A percentile compares a stretch with the other conserved stretches of the same genome.
phyloP scores from a whole-genome alignment of 1,140 invertebrate species.

The Zophobas morio region DNA sequence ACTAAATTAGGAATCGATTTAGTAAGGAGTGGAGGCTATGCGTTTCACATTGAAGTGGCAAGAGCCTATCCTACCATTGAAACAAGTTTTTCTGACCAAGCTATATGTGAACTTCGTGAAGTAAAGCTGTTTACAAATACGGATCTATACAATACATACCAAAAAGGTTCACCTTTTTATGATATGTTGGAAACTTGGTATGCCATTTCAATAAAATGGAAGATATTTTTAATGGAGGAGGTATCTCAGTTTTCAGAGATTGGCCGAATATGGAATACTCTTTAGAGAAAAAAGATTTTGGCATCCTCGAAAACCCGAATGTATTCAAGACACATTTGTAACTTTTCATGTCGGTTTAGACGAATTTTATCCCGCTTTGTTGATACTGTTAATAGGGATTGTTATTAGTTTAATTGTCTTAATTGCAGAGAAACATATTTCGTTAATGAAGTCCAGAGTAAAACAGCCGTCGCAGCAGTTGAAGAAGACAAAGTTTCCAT shows the following conservation, averaged over 20 bases:
- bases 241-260: conserved; percentile 37
- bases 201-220: background rate
- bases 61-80: conserved; percentile 57
- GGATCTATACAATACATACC: conserved; percentile 39
- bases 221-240: background rate
- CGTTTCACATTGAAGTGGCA: conserved; percentile 57
- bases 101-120: conserved; percentile 56
- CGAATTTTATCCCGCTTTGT: conserved; percentile 47
- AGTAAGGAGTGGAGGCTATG: conserved; percentile 52
- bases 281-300: conserved; percentile 39
- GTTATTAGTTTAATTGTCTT: conserved; percentile 30
- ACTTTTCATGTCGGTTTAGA: conserved; percentile 45
- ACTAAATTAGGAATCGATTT: conserved; percentile 51
- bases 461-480: background rate
- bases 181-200: conserved; percentile 55
- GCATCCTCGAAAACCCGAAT: conserved; percentile 46
- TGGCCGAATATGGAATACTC: conserved; percentile 34
- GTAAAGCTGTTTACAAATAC: conserved; percentile 47
- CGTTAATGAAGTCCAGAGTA: background rate
- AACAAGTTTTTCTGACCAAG: conserved; percentile 48
- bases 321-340: conserved; percentile 40
- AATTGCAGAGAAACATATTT: conserved; percentile 17
- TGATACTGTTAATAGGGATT: conserved; percentile 31
- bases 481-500: background rate
- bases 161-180: conserved; percentile 53